Base-by-base conservation (phyloP, 2,113 vertebrate species). In the Cyrtonyx montezumae region DNA sequence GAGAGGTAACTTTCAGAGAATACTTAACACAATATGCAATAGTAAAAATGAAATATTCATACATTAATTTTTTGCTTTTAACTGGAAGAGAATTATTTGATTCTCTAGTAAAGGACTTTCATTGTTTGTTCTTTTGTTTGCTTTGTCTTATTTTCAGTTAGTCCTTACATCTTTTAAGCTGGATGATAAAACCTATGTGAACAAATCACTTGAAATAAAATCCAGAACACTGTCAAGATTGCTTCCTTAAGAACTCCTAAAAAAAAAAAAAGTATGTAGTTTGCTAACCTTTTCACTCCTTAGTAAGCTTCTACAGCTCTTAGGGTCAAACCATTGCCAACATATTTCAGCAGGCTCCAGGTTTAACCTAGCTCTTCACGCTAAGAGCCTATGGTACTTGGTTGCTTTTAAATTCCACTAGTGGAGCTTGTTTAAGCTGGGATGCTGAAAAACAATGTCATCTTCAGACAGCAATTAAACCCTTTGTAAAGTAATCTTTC, bases 111-210 rank as follows among this genome's bases (percentile, higher is more conserved):
- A 45, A 4, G 25, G 7, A 1, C 3, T 30, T 63, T 22, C 9
- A 11, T 68, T 66, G 22, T 18, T 46, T 42, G 2, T 8, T 4
- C 40, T 45, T 16, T 1, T 4, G 11, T 8, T 4, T 4, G 14
- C 51, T 16, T 53, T 28, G 51, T 28, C 51, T 34, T 45, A 28
- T 17, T 48, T 26, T 19, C 18, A 28, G 43, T 45, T 77, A 76
- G 25, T 10, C 6, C 71, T 65, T 61, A 61, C 32, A 19, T 88
- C 40, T 61, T 88, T 48, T 56, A 58, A 88, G 49, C 9, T 20
- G 13, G 23, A 70, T 66, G 40, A 86, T 19, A 70, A 84, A 78
- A 36, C 26, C 63, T 28, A 75, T 49, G 21, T 25, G 45, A 62
- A 70, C 6, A 34, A 40, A 84, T 49, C 8, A 71, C 55, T 79